Evolutionary conservation across 1,140 invertebrate species (phyloP).

Genomic region (Melipona quadrifasciata): DNA sequence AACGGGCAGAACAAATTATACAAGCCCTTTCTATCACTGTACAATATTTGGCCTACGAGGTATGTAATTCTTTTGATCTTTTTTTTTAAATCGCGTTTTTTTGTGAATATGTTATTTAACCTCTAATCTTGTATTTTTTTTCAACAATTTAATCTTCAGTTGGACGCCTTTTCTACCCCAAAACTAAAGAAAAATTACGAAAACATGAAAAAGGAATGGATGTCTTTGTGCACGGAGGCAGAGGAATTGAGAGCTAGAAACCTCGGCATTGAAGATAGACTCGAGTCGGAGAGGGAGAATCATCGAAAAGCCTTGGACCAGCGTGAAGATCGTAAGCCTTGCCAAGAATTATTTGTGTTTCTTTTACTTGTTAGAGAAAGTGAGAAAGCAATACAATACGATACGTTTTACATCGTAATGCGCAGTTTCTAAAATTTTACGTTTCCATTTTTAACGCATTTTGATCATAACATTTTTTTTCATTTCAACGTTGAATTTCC

Average conservation of each 20-base stretch:
- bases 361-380: conserved; percentile 29
- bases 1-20: conserved; percentile 79
- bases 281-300: conserved; percentile 78
- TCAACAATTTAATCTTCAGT: conserved; percentile 77
- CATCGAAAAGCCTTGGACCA: conserved; percentile 73
- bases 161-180: conserved; percentile 84
- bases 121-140: too few species aligned
- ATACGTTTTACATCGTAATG: background rate
- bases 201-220: conserved; percentile 80
- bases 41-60: conserved; percentile 87
- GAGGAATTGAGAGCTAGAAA: conserved; percentile 82
- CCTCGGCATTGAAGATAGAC: conserved; percentile 81
- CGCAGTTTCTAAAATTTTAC: background rate
- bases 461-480: background rate
- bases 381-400: conserved; percentile 23
- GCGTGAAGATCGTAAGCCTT: conserved; percentile 74
- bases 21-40: conserved; percentile 87
- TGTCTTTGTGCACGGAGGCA: conserved; percentile 80
- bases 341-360: conserved; percentile 52
- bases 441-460: background rate
- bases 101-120: background rate
- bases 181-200: conserved; percentile 82
- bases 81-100: background rate
- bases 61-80: conserved; percentile 67
- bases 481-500: background rate